phyloP scores from a whole-genome alignment of 2,797 vertebrate genomes.

The Gambusia yucatana region DNA sequence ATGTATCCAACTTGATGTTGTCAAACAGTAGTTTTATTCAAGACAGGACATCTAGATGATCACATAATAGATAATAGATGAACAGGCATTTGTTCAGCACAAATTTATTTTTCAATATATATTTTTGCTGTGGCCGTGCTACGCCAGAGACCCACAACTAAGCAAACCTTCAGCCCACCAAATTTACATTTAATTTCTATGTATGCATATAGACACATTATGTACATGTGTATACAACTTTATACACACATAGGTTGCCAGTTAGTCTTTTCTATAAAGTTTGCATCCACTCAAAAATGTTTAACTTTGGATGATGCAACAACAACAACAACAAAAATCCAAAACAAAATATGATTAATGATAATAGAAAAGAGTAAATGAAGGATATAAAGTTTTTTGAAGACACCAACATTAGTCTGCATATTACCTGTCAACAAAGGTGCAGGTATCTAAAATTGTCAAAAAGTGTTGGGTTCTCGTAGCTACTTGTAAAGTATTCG shows the following conservation, averaged over 20 bases:
- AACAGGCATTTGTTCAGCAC: constrained; percentile 79
- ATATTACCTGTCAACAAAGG: constrained; percentile 38
- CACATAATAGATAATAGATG: constrained; percentile 79
- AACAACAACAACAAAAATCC: background rate
- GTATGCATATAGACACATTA: constrained; percentile 38
- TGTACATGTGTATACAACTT: constrained; percentile 32
- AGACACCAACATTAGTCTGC: constrained; percentile 50
- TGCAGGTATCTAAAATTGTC: constrained; percentile 34
- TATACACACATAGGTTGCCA: constrained; percentile 43
- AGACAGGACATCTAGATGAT: constrained; percentile 80
- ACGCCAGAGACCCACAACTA: constrained; percentile 62
- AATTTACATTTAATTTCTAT: constrained; percentile 45
- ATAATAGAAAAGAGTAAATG: constrained; percentile 4
- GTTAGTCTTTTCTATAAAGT: constrained; percentile 47
- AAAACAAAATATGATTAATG: background rate
- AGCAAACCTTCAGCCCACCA: constrained; percentile 61
- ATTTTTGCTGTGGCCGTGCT: constrained; percentile 39
- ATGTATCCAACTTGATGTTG: constrained; percentile 63
- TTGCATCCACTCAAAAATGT: constrained; percentile 38
- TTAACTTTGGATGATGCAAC: constrained; percentile 14
- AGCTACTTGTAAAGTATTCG: background rate
- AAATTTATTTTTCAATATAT: constrained; percentile 63
- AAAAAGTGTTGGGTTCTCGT: constrained; percentile 18
- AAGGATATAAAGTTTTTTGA: constrained; percentile 34
- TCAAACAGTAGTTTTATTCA: constrained; percentile 79